A percentile compares a stretch with the other conserved stretches of the same genome.
Conservation (phyloP, 2,888 invertebrate genomes). For the Ligdia adustata region DNA sequence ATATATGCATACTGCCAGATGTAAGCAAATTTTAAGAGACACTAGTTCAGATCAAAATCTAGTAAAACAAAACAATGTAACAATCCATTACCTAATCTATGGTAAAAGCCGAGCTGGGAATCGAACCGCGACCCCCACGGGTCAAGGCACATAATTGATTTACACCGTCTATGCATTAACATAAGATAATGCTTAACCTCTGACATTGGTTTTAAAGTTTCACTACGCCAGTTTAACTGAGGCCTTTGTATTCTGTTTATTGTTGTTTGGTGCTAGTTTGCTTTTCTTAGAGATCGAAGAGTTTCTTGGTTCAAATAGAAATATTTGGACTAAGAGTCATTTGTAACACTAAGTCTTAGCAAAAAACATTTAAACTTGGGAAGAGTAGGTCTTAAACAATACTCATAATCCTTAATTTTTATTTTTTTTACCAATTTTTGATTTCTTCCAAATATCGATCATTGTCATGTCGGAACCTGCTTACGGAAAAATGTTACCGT, state of each 20-base stretch:
- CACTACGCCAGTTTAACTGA: slow-evolving; percentile 57
- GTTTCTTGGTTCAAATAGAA: too few relatives aligned
- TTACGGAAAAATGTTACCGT: too few relatives aligned
- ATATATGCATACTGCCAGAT: neutral
- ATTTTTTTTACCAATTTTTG: too few relatives aligned
- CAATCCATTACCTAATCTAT: slow-evolving; percentile 40
- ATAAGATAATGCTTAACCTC: slow-evolving; percentile 81
- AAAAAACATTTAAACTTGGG: too few relatives aligned
- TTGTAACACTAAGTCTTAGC: too few relatives aligned
- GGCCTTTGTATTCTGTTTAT: slow-evolving; percentile 39
- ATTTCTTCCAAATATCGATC: too few relatives aligned
- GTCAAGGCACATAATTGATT: slow-evolving; percentile 81
- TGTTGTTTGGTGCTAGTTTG: neutral
- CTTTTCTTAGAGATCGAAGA: too few relatives aligned
- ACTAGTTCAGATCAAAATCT: slow-evolving; percentile 4
- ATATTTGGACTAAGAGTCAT: too few relatives aligned
- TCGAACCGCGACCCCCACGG: slow-evolving; percentile 57
- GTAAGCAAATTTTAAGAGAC: neutral
- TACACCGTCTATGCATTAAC: slow-evolving; percentile 78
- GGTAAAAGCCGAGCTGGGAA: slow-evolving; percentile 34
- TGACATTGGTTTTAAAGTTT: slow-evolving; percentile 76
- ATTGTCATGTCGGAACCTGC: too few relatives aligned
- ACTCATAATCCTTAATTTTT: too few relatives aligned
- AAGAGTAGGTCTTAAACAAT: too few relatives aligned
- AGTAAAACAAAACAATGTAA: slow-evolving; percentile 29